These are phyloP conservation scores for Trichogramma dendrolimi DNA, from an alignment of 2,888 invertebrate genomes.

Conservation along the genomic window DNA sequence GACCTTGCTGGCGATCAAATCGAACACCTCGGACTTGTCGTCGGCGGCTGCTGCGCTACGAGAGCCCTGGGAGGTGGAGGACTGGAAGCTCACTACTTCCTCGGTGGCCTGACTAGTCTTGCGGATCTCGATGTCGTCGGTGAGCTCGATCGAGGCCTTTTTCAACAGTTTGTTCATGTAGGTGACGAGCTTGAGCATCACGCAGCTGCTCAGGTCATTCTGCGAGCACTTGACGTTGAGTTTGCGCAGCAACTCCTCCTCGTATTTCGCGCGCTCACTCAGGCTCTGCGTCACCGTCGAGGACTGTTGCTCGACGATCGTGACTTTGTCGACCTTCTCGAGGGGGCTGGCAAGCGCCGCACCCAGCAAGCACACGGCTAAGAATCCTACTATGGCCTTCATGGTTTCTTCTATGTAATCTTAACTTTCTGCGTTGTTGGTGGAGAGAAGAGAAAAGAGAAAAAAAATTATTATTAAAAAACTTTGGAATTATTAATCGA, in stretches of 20 bases:
- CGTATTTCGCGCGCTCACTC: slow-evolving; percentile 52
- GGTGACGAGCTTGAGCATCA: slow-evolving; percentile 76
- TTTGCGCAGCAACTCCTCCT: slow-evolving; percentile 71
- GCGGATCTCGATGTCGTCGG: slow-evolving; percentile 72
- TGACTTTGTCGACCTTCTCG: slow-evolving; percentile 46
- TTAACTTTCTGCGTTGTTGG: slow-evolving; percentile 18
- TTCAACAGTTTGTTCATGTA: slow-evolving; percentile 78
- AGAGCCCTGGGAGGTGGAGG: slow-evolving; percentile 54
- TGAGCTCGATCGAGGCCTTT: slow-evolving; percentile 73
- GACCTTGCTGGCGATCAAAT: slow-evolving; percentile 69
- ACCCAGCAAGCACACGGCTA: slow-evolving; percentile 36
- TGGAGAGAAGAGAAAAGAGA: neutral
- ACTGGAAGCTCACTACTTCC: slow-evolving; percentile 60
- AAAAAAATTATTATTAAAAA: neutral
- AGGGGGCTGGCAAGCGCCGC: slow-evolving; percentile 42
- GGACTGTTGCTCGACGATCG: slow-evolving; percentile 46
- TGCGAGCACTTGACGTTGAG: slow-evolving; percentile 74
- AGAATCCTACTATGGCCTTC: slow-evolving; percentile 38
- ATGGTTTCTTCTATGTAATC: slow-evolving; percentile 31
- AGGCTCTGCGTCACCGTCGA: slow-evolving; percentile 42
- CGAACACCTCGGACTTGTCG: slow-evolving; percentile 58
- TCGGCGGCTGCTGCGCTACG: slow-evolving; percentile 33
- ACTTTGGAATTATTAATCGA: neutral
- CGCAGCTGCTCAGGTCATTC: slow-evolving; percentile 75
- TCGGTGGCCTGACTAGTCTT: slow-evolving; percentile 57